Evolutionary conservation across 2,888 invertebrate genomes (phyloP).

Genomic region (Parnassius orleans): DNA sequence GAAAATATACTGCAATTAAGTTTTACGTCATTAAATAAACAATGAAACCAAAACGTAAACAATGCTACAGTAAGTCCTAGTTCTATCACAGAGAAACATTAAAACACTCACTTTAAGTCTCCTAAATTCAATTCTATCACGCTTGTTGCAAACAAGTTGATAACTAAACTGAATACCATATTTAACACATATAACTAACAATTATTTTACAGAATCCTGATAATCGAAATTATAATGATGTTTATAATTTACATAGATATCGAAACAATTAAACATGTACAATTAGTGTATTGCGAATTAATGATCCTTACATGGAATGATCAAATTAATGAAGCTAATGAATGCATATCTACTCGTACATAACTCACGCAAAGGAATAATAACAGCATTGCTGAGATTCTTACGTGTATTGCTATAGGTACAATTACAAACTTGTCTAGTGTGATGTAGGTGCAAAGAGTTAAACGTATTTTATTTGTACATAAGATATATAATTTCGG

Average conservation of each 20-base stretch:
- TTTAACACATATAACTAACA: constrained; percentile 4
- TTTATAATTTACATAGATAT: constrained; percentile 14
- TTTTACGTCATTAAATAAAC: constrained; percentile 20
- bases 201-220: constrained; percentile 21
- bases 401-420: constrained; percentile 41
- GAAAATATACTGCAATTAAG: constrained; percentile 14
- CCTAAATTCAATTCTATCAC: constrained; percentile 31
- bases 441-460: background rate
- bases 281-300: constrained; percentile 12
- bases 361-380: constrained; percentile 6
- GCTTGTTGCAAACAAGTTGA: constrained; percentile 20
- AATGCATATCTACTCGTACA: constrained; percentile 24
- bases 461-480: constrained; percentile 17
- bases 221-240: constrained; percentile 19
- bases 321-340: constrained; percentile 44
- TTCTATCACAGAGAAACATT: constrained; percentile 79
- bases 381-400: constrained; percentile 47
- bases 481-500: background rate
- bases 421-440: constrained; percentile 25
- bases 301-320: constrained; percentile 55
- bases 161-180: constrained; percentile 26
- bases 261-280: constrained; percentile 28
- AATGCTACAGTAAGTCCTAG: constrained; percentile 55
- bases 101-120: constrained; percentile 48
- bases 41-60: constrained; percentile 30